Evolutionary conservation across 2,888 invertebrate genomes (phyloP).

Genomic region (Homarus gammarus): DNA sequence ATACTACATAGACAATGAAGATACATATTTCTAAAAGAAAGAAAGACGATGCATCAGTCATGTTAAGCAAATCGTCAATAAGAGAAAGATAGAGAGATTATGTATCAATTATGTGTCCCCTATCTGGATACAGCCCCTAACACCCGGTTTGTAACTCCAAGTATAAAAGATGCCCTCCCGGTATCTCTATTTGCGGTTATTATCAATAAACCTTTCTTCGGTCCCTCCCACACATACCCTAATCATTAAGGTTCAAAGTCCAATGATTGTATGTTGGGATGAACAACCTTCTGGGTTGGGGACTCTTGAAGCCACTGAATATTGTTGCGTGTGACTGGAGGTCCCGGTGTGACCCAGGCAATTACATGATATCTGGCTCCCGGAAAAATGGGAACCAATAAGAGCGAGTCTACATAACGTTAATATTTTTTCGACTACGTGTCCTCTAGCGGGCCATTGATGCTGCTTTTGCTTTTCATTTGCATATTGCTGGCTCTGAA

Average conservation of each 20-base stretch:
- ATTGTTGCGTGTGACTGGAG: constrained; percentile 31
- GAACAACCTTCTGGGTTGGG: not conserved
- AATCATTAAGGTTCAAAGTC: not conserved
- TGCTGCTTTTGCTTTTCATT: constrained; percentile 69
- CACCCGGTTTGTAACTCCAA: too few species aligned
- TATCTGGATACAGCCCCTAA: too few species aligned
- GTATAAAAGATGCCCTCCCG: too few species aligned
- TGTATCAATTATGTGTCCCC: too few species aligned
- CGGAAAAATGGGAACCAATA: constrained; percentile 53
- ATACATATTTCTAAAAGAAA: too few species aligned
- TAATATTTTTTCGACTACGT: constrained; percentile 41
- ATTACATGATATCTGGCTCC: constrained; percentile 56
- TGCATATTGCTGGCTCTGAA: constrained; percentile 62
- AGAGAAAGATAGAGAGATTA: too few species aligned
- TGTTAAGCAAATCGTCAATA: too few species aligned
- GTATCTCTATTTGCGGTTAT: too few species aligned
- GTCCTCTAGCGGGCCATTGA: constrained; percentile 43
- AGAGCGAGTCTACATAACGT: constrained; percentile 49
- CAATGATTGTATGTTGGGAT: not conserved
- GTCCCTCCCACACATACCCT: not conserved
- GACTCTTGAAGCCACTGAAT: not conserved
- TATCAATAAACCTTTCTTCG: not conserved
- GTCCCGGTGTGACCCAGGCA: constrained; percentile 58
- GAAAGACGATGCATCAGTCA: too few species aligned
- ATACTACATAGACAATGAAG: too few species aligned